A percentile compares a stretch with the other conserved stretches of the same genome.
These are phyloP conservation scores for Chlorops oryzae DNA, from an alignment of 1,140 invertebrate species.

Conservation along the genomic window DNA sequence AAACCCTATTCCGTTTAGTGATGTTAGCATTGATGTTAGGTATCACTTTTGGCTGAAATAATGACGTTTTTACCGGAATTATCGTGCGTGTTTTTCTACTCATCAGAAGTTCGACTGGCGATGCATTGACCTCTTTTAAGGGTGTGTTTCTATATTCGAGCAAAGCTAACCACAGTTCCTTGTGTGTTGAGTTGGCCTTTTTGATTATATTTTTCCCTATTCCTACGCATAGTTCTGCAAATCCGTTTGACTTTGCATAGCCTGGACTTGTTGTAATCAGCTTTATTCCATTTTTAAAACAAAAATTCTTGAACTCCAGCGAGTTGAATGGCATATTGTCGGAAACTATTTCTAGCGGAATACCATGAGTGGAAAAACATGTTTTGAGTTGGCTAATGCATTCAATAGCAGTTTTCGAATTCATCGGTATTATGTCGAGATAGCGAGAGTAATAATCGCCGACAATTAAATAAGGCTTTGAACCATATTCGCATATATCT, in stretches of 20 bases:
- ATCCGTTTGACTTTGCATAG: conserved; percentile 32
- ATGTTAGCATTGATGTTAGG: conserved; percentile 1
- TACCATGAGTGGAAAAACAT: conserved; percentile 32
- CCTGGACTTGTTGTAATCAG: conserved; percentile 27
- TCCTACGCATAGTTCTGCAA: too few relatives aligned
- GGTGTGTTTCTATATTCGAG: conserved; percentile 18
- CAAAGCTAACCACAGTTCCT: too few relatives aligned
- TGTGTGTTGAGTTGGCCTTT: too few relatives aligned
- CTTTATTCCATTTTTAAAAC: conserved; percentile 1
- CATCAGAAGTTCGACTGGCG: conserved; percentile 19
- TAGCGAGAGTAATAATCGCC: conserved; percentile 37
- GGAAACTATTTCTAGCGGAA: conserved; percentile 24
- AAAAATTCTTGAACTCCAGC: too few relatives aligned
- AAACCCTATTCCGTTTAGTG: neutral
- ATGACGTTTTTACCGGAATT: too few relatives aligned
- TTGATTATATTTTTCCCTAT: too few relatives aligned
- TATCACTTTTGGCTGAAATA: neutral
- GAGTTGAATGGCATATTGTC: conserved; percentile 31
- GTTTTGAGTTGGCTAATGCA: conserved; percentile 24
- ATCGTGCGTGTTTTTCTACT: conserved; percentile 15
- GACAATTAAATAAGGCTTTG: conserved; percentile 22
- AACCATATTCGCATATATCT: neutral
- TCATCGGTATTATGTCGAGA: conserved; percentile 27
- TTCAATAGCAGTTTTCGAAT: conserved; percentile 19
- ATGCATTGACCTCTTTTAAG: conserved; percentile 12